Percentiles rank a stretch among this genome's conserved stretches.
Evolutionary conservation across 2,888 invertebrate species (phyloP).

Genomic region (Leistus spinibarbis): DNA sequence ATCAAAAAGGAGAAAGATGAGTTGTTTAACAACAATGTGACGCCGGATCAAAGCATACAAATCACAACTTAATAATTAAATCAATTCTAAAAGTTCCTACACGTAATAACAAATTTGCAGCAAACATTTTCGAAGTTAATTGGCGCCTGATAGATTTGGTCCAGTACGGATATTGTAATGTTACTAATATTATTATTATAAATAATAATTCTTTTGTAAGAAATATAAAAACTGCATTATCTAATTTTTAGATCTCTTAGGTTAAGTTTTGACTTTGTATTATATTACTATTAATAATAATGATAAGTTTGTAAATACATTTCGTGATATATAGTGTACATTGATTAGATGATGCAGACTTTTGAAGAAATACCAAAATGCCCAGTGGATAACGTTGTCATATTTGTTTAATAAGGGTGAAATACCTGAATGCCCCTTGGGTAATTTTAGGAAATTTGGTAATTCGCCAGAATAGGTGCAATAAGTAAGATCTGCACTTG

Average conservation of each 20-base stretch:
- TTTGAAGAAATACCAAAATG: neutral
- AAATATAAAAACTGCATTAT: conserved; percentile 21
- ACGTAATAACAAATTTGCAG: conserved; percentile 17
- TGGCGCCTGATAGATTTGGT: neutral
- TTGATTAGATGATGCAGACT: conserved; percentile 26
- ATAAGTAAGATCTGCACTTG: conserved; percentile 32
- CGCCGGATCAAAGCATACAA: conserved; percentile 62
- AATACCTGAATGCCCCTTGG: conserved; percentile 16
- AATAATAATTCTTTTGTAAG: neutral
- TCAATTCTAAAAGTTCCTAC: conserved; percentile 37
- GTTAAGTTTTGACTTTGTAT: conserved; percentile 5
- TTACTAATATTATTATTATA: neutral
- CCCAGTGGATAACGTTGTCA: conserved; percentile 2
- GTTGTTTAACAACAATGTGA: conserved; percentile 62
- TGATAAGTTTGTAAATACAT: conserved; percentile 14
- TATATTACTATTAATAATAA: conserved; percentile 17
- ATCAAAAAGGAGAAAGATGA: conserved; percentile 61
- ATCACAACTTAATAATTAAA: conserved; percentile 62
- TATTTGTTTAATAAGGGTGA: neutral
- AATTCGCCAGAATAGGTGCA: conserved; percentile 26
- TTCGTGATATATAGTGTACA: conserved; percentile 25
- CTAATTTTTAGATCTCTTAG: conserved; percentile 27
- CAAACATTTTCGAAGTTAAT: neutral
- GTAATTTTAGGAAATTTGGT: too few species aligned
- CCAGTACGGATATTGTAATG: conserved; percentile 22